Evolutionary conservation across 2,888 invertebrate genomes (phyloP), one percentile per base, ranked within the genome.

Genomic region (Drosophila neotestacea): DNA sequence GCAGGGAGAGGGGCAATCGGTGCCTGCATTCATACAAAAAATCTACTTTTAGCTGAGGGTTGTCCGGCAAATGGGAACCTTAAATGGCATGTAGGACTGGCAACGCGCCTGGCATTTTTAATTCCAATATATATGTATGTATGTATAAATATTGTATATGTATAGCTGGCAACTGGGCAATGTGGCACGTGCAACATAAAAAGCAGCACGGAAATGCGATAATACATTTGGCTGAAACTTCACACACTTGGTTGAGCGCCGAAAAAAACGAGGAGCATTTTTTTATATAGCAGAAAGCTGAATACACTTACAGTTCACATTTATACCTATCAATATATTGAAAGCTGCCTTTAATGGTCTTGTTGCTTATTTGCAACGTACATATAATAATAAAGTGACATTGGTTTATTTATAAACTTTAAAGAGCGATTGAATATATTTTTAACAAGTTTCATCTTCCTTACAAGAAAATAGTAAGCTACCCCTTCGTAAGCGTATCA

Each of bases 101-200:
- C 73, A 78, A 86, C 86, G 78, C 82, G 88, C 36, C 55, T 66
- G 71, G 86, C 81, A 89, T 89, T 87, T 84, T 88, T 86, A 89
- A 89, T 88, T 77, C 71, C 56, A 78, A 58, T 65, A 52, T 52
- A 48, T 52, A 42, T 51, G 27, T 47, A 28, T 34, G 30, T 4
- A 36, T 38, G n/a, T 39, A 42, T 44, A 42, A n/a, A 28, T 22
- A 34, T 58, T 56, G 28, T 36, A 46, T 32, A 44, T 41, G 30
- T 47, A 0, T 11, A 4, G 11, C 28, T 32, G 50, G 52, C 58
- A 67, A 38, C 54, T 61, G 58, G 28, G 63, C 58, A 58, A 58
- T 46, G 64, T 28, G 64, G 75, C 74, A 74, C 79, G 70, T 77
- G 70, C 62, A 70, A 63, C 79, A 74, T 79, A 74, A 79, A 79